Percentiles rank a stretch among this genome's conserved stretches.
Evolutionary conservation across 2,797 vertebrate species (phyloP).

Genomic region (Gallinago solitaria): DNA sequence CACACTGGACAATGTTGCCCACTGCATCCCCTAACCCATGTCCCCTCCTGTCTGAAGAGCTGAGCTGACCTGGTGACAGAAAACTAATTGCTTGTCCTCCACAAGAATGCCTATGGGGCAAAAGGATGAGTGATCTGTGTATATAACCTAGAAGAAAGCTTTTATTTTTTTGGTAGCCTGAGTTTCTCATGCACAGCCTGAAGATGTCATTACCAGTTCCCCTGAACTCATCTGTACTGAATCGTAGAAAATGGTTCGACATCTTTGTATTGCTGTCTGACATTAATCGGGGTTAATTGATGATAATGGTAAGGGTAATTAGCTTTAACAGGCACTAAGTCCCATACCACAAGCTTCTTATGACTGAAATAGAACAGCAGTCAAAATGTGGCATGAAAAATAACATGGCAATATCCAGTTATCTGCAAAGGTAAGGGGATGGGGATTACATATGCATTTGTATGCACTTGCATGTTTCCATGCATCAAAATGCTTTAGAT

Average conservation of each 20-base stretch:
- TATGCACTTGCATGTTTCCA: background rate
- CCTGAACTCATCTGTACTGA: background rate
- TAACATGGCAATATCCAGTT: background rate
- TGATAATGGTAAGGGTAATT: conserved; percentile 43
- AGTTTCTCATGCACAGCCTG: background rate
- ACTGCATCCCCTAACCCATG: accelerated
- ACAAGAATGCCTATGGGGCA: background rate
- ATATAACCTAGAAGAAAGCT: background rate
- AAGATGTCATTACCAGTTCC: background rate
- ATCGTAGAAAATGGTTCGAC: background rate
- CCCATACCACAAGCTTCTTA: conserved; percentile 4
- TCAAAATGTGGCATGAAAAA: conserved; percentile 24
- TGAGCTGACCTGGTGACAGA: background rate
- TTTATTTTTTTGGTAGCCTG: background rate
- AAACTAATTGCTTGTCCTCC: background rate
- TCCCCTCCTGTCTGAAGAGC: background rate
- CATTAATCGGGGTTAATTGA: conserved; percentile 31
- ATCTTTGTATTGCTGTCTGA: conserved; percentile 29
- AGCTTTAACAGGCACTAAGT: conserved; percentile 18
- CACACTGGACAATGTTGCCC: accelerated
- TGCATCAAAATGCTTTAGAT: background rate
- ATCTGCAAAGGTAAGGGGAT: background rate
- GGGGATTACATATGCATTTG: background rate
- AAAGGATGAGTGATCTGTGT: background rate
- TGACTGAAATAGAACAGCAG: background rate